Base-by-base conservation (phyloP, 2,797 vertebrate species). In the Chaetophractus vellerosus region DNA sequence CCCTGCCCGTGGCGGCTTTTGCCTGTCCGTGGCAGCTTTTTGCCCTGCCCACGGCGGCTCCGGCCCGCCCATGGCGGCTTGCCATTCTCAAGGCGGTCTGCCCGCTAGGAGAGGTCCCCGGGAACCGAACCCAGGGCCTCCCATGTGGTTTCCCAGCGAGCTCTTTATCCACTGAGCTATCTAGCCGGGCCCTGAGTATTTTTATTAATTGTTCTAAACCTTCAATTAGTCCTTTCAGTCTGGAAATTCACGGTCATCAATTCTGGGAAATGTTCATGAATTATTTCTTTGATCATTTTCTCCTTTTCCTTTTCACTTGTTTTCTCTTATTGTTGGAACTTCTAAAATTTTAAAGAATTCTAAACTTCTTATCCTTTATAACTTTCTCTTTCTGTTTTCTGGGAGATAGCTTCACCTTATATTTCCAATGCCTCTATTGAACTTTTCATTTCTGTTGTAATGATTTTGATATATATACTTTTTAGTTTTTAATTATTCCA, bases 401-500 rank as follows among this genome's bases (percentile, higher is more conserved):
- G 21, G 28, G 55, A 24, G 23, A n/a, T 24, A 38, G 9, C 38
- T 50, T 57, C 18, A 48, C 69, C 26, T 36, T 50, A 92, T 84
- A 45, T 6, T 61, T 92, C 87, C 15, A 50, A 21, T 79, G 45
- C 79, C 48, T 87, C 74, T 74, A 21, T 50, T 81, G n/a, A 88
- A 16, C 59, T 84, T 91, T 48, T 89, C 7, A 38, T 76, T 83
- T 93, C 23, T 92, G 52, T 41, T 92, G 66, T 24, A 59, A 41
- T 68, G 15, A 91, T 78, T 48, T 91, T 45, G 84, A 83, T 96
- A 38, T 95, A 38, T 84, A 21, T 57, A 71, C 45, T 80, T 88
- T 69, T 76, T 28, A 8, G 36, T 95, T 93, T 87, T 71, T 80
- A 59, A 64, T 75, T 36, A 71, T 79, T 71, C 10, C 8, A 33